Evolutionary conservation across 2,888 invertebrate species (phyloP), one percentile per base, ranked within the genome.

Genomic region (Tillus elongatus): DNA sequence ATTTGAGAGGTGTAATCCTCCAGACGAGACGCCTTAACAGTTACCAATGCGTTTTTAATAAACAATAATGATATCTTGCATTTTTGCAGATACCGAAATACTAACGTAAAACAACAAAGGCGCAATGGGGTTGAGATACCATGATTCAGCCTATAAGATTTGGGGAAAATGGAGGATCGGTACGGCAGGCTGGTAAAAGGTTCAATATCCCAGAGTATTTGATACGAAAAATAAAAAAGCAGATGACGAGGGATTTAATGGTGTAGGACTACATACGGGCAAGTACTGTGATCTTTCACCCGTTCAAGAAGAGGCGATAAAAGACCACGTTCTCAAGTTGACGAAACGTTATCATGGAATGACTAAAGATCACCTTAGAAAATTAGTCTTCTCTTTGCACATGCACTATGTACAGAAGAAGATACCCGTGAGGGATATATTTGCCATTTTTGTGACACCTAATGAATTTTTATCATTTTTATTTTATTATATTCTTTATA

Each of bases 341-440:
- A 35, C 42, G n/a, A 40, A 40, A 40, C 30, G 37, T 12, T 37
- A 33, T 29, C 39, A 37, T 40, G 40, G 42, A 31, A 13, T 42
- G 24, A 40, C 32, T 14, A 4, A 26, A 27, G 10, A 14, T 35
- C 35, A 35, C 13, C 15, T 35, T 15, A 35, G 29, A 35, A 35
- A 35, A 35, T 35, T 35, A 29, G 24, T n/a, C n/a, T 19, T 19
- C n/a, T 11, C 35, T 2, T 35, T 35, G 46, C 49, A 26, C 45
- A 51, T 37, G 43, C 45, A 37, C 38, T 39, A 31, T 50, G 50
- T 43, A 45, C 52, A 36, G 48, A 48, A 13, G 37, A 47, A 36
- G 46, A 51, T 16, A 45, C 49, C 33, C 41, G 48, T 29, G 44
- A 51, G 28, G 48, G 9, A 36, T n/a, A n/a, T n/a, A n/a, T n/a